Evolutionary conservation across 2,113 vertebrate genomes (phyloP), one percentile per base, ranked within the genome.

Genomic region (Lucifuga dentata): DNA sequence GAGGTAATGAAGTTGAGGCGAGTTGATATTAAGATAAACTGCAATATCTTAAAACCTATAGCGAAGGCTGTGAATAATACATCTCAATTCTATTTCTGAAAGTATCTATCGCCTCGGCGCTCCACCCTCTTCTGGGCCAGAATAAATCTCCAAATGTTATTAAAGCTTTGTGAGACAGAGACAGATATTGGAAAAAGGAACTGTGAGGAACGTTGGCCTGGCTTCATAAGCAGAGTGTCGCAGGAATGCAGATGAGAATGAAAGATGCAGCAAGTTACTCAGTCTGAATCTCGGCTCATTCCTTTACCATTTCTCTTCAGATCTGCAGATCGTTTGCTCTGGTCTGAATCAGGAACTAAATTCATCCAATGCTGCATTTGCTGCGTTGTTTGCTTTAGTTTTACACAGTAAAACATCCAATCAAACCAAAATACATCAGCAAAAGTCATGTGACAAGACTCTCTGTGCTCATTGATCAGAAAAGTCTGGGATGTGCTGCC

Each of bases 11-110:
- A 67, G 73, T 68, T 74, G 58, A 74, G 50, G 51, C 10, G 9
- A 53, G 52, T 49, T 79, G 71, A 79, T 84, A 88, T 88, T 59
- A 83, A 76, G 81, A 86, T 81, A 67, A 74, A 85, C 61, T 83
- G 73, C 65, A 82, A 83, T 85, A 85, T 86, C 65, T 86, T 79
- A 59, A 78, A 81, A 81, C 61, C 56, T 67, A 84, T 55, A 78
- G 69, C 43, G 29, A 48, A 53, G 46, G 23, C 70, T 69, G 60
- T 74, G 81, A 84, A 86, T 86, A 86, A 82, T 84, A 81, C 73
- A 78, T 84, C 70, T 78, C 70, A 59, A 56, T 80, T 82, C 60
- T 57, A 76, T 46, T 61, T 72, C 24, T 80, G 66, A 71, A 76
- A 52, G 56, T 59, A 73, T 64, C 64, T 80, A 49, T 78, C 76